phyloP scores from a whole-genome alignment of 1,140 invertebrate genomes.

The Trialeurodes vaporariorum region DNA sequence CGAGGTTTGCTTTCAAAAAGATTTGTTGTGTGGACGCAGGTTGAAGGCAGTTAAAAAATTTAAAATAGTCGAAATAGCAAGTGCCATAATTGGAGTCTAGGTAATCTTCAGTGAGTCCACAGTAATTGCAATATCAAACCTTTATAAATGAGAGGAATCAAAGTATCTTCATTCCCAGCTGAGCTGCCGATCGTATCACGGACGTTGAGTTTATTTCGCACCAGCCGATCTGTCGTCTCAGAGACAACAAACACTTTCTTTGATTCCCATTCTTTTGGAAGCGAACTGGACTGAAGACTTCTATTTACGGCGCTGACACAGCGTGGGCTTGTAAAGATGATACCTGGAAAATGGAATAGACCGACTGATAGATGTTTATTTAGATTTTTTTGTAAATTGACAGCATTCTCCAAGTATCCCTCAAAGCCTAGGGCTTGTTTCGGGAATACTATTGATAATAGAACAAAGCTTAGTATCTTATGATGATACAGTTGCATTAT shows the following conservation, averaged over 20 bases:
- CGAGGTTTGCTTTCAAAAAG: no score
- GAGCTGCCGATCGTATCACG: not conserved
- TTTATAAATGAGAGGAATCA: not conserved
- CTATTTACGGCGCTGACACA: not conserved
- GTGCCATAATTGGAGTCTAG: no score
- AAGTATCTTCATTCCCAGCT: not conserved
- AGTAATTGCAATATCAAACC: no score
- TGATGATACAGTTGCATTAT: not conserved
- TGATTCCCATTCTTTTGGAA: not conserved
- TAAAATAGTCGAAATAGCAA: no score
- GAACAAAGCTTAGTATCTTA: not conserved
- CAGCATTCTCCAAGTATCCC: no score
- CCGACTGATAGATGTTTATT: no score
- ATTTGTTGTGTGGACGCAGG: no score
- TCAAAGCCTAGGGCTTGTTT: no score
- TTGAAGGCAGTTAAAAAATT: no score
- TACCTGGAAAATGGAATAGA: not conserved
- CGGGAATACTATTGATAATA: not conserved
- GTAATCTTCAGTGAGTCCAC: no score
- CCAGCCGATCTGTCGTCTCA: not conserved
- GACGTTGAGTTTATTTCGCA: not conserved
- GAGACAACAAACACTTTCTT: not conserved
- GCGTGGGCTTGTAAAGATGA: not conserved
- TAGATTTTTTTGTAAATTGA: no score
- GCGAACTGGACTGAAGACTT: not conserved